Conservation (phyloP, 2,797 vertebrate genomes). For the Oryzias sinensis region DNA sequence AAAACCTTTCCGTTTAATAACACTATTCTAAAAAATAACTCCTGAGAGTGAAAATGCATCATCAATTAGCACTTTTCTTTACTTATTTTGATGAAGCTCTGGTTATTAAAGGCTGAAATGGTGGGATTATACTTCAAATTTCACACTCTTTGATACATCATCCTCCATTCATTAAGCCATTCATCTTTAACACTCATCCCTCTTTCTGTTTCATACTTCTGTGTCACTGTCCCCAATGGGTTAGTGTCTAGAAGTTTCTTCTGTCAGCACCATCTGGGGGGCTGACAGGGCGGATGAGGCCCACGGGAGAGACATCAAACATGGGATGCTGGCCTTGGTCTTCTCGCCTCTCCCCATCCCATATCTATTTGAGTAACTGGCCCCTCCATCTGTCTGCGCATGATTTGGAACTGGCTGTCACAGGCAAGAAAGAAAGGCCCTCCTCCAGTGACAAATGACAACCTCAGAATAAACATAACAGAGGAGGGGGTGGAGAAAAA, state of each 20-base stretch:
- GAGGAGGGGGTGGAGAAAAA: constrained; percentile 44
- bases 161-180: constrained; percentile 56
- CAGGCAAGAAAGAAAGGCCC: constrained; percentile 57
- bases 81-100: constrained; percentile 11
- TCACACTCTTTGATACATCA: constrained; percentile 46
- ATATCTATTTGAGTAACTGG: constrained; percentile 69
- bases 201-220: constrained; percentile 69
- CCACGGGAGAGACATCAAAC: constrained; percentile 75
- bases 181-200: constrained; percentile 63
- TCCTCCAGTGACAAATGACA: constrained; percentile 70
- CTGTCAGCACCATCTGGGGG: constrained; percentile 64
- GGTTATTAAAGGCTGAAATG: constrained; percentile 31
- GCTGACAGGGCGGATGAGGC: constrained; percentile 69
- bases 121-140: constrained; percentile 34
- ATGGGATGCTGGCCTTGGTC: constrained; percentile 67
- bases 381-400: constrained; percentile 68
- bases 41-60: constrained; percentile 31
- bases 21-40: constrained; percentile 11
- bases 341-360: constrained; percentile 21
- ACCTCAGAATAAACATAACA: constrained; percentile 70
- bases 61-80: constrained; percentile 31
- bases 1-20: not conserved
- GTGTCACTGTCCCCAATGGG: constrained; percentile 61
- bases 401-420: constrained; percentile 65
- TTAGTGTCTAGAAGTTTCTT: constrained; percentile 68